These are phyloP conservation scores for Nomada fabriciana DNA, from an alignment of 2,888 invertebrate species.

Conservation along the genomic window DNA sequence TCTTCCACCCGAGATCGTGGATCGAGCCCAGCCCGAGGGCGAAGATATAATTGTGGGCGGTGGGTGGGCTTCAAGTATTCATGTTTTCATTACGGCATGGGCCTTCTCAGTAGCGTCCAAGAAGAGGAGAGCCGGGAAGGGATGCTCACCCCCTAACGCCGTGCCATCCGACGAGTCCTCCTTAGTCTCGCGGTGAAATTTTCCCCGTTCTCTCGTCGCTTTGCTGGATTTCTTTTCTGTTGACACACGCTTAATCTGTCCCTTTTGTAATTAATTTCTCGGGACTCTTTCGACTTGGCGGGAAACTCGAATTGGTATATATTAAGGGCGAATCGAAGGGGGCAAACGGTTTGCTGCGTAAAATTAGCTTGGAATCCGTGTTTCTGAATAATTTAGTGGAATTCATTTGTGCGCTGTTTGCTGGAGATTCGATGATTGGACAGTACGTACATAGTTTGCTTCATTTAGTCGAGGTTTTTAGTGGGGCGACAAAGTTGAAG, in stretches of 20 bases:
- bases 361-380: constrained; percentile 4
- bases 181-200: constrained; percentile 24
- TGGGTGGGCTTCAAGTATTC: constrained; percentile 83
- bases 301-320: constrained; percentile 15
- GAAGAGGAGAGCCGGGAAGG: constrained; percentile 63
- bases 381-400: constrained; percentile 3
- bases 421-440: background rate
- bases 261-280: constrained; percentile 33
- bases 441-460: background rate
- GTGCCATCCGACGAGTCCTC: constrained; percentile 16
- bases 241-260: constrained; percentile 43
- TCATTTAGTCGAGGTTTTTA: too few relatives aligned
- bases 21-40: constrained; percentile 80
- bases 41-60: constrained; percentile 84
- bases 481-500: too few relatives aligned
- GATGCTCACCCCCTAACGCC: constrained; percentile 68
- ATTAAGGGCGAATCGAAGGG: background rate
- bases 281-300: background rate
- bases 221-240: constrained; percentile 27
- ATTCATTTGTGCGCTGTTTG: background rate
- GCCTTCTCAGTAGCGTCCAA: constrained; percentile 69
- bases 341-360: background rate
- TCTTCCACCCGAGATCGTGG: constrained; percentile 63
- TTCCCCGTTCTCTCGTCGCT: background rate
- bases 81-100: constrained; percentile 83